These are phyloP conservation scores for Sinocyclocheilus anophthalmus DNA, from an alignment of 2,113 vertebrate genomes.

Conservation along the genomic window DNA sequence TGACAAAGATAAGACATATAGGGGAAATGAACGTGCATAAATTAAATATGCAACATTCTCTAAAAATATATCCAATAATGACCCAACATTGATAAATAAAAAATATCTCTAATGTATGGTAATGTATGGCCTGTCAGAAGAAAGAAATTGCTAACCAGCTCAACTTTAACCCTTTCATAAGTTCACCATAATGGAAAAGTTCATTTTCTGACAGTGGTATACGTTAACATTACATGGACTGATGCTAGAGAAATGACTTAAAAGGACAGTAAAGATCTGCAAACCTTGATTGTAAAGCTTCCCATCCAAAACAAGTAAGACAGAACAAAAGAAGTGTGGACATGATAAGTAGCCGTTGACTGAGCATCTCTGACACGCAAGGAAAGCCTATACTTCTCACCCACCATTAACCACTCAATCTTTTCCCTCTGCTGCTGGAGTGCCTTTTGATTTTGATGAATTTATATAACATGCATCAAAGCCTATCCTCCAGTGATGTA, in stretches of 20 bases:
- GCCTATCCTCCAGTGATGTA: constrained; percentile 28
- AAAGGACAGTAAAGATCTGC: not conserved
- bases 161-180: not conserved
- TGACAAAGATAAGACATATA: too few species aligned
- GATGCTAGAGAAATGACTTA: not conserved
- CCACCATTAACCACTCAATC: constrained; percentile 10
- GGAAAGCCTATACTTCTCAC: constrained; percentile 17
- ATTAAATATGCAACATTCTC: too few species aligned
- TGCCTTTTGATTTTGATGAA: constrained; percentile 36
- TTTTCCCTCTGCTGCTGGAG: constrained; percentile 25
- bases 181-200: not conserved
- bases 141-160: not conserved
- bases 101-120: too few species aligned
- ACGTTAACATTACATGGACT: not conserved
- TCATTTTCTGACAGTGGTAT: not conserved
- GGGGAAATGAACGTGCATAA: too few species aligned
- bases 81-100: too few species aligned
- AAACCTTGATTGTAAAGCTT: constrained; percentile 12
- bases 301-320: not conserved
- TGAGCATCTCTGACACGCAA: constrained; percentile 10
- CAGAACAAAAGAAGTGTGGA: constrained; percentile 17
- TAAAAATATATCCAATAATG: too few species aligned
- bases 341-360: constrained; percentile 19
- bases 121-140: too few species aligned
- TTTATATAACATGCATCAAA: constrained; percentile 40